These are phyloP conservation scores for Chironomus tepperi DNA, from an alignment of 1,140 invertebrate species.

Conservation along the genomic window DNA sequence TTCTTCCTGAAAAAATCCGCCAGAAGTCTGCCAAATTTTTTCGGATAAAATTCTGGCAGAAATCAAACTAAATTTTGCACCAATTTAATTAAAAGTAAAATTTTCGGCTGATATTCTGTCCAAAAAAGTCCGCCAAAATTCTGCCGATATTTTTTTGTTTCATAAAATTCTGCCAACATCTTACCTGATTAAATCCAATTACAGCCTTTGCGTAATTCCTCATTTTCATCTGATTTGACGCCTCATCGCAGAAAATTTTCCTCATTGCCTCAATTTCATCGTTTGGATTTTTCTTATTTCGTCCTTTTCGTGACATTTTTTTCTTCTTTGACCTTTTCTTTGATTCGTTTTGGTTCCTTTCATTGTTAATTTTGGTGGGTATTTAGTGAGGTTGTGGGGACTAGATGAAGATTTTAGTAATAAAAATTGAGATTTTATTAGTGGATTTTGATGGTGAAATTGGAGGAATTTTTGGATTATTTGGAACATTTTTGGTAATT, in stretches of 20 bases:
- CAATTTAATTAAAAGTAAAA: too few relatives aligned
- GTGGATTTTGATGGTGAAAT: too few relatives aligned
- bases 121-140: too few relatives aligned
- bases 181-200: conserved; percentile 55
- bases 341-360: not conserved
- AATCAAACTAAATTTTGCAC: too few relatives aligned
- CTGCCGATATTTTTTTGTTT: too few relatives aligned
- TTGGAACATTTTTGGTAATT: too few relatives aligned
- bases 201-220: conserved; percentile 58
- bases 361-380: not conserved
- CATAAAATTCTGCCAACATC: too few relatives aligned
- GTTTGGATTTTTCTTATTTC: conserved; percentile 41
- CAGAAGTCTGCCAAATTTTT: too few relatives aligned
- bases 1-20: too few relatives aligned
- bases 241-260: conserved; percentile 56
- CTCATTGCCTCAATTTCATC: conserved; percentile 46
- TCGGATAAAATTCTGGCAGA: too few relatives aligned
- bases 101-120: too few relatives aligned
- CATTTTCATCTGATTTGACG: conserved; percentile 57
- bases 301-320: conserved; percentile 38
- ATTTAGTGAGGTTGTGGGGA: not conserved
- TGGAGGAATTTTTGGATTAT: not conserved
- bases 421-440: not conserved
- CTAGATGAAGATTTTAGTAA: too few relatives aligned
- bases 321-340: not conserved